Evolutionary conservation across 2,888 invertebrate species (phyloP), one percentile per base, ranked within the genome.

Genomic region (Panzeria rudis): DNA sequence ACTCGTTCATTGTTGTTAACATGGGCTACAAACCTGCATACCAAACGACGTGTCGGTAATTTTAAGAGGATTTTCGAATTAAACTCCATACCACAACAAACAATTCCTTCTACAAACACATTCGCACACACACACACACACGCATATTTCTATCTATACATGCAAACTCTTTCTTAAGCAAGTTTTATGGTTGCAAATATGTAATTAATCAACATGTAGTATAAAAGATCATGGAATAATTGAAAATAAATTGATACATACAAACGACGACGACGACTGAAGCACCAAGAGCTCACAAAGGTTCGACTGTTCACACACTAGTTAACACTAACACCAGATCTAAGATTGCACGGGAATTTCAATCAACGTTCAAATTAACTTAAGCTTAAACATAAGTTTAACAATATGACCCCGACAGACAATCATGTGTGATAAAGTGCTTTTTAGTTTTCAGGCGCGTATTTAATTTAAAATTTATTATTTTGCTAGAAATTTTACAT

Each of bases 21-120:
- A 82, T 79, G 59, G 50, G 23, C 71, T 32, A 59, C 41, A 69
- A 82, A 79, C 78, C 75, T 82, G 69, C 78, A 78, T 71, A 29
- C 64, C 64, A 61, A 41, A 59, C 44, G 56, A 85, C 78, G 82
- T 85, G 85, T 82, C 85, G 85, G 85, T 85, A 78, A 82, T 82
- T 82, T 79, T 78, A 82, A 85, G 78, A 82, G 64, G 71, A 82
- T 79, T 82, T 54, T 9, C 11, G 71, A 75, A 64, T 78, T 75
- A 64, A 82, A 59, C 35, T 64, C 56, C 54, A 56, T 47, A 54
- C 54, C 59, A 66, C 41, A 66, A 59, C 29, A 84, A 47, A 44
- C 9, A 59, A 29, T 32, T 29, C 11, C 23, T 29, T 20, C 54
- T 29, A 25, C 11, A 56, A 6, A 15, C n/a, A 41, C 13, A 17